Evolutionary conservation across 2,888 invertebrate species (phyloP), one percentile per base, ranked within the genome.

Genomic region (Pollenia amentaria): DNA sequence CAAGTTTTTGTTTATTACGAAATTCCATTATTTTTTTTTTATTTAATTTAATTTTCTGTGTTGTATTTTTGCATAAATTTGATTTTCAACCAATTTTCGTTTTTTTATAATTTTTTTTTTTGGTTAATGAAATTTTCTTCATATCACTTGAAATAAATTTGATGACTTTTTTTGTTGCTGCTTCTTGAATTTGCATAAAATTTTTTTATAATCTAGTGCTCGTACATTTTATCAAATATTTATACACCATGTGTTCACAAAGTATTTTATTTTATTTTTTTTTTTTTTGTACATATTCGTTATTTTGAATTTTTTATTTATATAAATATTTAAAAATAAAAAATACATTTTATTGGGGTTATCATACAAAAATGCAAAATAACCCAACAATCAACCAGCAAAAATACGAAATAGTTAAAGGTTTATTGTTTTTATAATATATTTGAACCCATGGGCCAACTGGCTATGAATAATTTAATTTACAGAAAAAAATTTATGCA

Each of bases 381-480:
- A n/a, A 79, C 42, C 44, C 82, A 51, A 69, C 69, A 69, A 69
- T 12, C 29, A 29, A 21, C 42, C 21, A 67, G 51, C 70, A 77
- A 72, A 65, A 60, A 65, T 48, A 73, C 84, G 16, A 79, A 67
- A 79, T 79, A 67, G 53, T 46, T 29, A 84, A 84, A 79, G 84
- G 78, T 84, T 84, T 84, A 84, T 84, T 84, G 84, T 87, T 62
- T 77, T 80, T 57, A 83, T 81, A 83, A 85, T 83, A 65, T 80
- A 80, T 80, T 87, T 88, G 84, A 87, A 84, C 87, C 51, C 21
- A 72, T 80, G 48, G 87, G 87, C 62, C 80, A 84, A 73, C 18
- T 60, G 80, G 69, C 73, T 84, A 81, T 84, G 87, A 87, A 87
- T 84, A 84, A 87, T 84, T 87, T 84, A 62, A 73, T 84, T 73